These are phyloP conservation scores for Clarias fuscus DNA, from an alignment of 2,797 vertebrate genomes.

Conservation along the genomic window DNA sequence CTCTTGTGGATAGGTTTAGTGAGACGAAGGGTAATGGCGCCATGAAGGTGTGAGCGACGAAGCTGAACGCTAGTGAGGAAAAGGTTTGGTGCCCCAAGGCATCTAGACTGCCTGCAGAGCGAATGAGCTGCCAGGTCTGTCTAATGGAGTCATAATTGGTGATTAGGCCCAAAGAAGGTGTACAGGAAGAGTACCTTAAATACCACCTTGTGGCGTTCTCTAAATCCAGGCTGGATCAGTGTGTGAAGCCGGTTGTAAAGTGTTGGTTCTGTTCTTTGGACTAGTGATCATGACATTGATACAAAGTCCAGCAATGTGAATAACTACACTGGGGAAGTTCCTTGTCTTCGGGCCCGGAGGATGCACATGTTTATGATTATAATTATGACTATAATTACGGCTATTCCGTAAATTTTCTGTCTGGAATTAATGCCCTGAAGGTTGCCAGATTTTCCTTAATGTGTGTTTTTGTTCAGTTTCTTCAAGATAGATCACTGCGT, in stretches of 20 bases:
- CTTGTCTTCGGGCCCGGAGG: background rate
- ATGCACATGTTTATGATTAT: background rate
- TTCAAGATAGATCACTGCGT: background rate
- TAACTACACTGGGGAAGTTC: background rate
- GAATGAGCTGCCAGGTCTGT: conserved; percentile 93
- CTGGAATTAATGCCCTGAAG: background rate
- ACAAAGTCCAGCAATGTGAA: background rate
- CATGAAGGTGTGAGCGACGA: conserved; percentile 71
- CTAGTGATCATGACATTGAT: background rate
- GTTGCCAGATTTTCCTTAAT: background rate
- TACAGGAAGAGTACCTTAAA: conserved; percentile 85
- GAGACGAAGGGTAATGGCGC: conserved; percentile 77
- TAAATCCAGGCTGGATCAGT: background rate
- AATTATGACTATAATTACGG: background rate
- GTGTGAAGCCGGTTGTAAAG: background rate
- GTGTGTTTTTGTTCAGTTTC: background rate
- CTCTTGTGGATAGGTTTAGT: conserved; percentile 64
- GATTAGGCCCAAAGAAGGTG: conserved; percentile 89
- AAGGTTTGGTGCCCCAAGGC: conserved; percentile 81
- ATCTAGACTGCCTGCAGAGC: conserved; percentile 82
- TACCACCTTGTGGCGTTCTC: conserved; percentile 50
- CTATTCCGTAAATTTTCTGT: background rate
- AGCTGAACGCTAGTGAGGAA: conserved; percentile 83
- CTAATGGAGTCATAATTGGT: conserved; percentile 99
- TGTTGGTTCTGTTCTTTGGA: background rate